Conservation (phyloP, 1,140 invertebrate species). For the Pinna nobilis region DNA sequence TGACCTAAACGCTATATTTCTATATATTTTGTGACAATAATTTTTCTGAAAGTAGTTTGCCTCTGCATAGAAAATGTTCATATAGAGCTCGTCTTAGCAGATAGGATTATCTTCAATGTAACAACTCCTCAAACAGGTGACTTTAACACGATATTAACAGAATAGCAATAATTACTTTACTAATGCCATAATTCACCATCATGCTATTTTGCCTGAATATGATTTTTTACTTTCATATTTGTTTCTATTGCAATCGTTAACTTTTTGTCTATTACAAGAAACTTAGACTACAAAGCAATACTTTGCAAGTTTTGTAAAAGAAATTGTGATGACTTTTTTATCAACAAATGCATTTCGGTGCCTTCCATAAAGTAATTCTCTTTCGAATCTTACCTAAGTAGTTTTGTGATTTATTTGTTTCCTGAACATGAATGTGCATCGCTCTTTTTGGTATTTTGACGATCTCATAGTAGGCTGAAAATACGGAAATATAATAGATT, state of each 20-base stretch:
- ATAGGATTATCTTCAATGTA: too few species aligned
- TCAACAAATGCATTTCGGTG: too few species aligned
- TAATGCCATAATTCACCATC: too few species aligned
- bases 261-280: background rate
- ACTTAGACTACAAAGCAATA: background rate
- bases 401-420: slow-evolving; percentile 62
- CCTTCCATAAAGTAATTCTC: too few species aligned
- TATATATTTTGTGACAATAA: too few species aligned
- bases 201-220: background rate
- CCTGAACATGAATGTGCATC: slow-evolving; percentile 62
- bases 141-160: too few species aligned
- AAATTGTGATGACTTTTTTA: background rate
- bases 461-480: slow-evolving; percentile 77
- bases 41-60: too few species aligned
- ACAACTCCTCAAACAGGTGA: too few species aligned
- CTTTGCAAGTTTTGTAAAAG: background rate
- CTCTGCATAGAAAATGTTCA: too few species aligned
- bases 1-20: too few species aligned
- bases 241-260: background rate
- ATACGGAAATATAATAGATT: background rate
- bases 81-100: too few species aligned
- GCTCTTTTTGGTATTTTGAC: slow-evolving; percentile 72
- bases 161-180: too few species aligned
- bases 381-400: slow-evolving; percentile 72
- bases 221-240: background rate